A percentile compares a stretch with the other conserved stretches of the same genome.
These are phyloP conservation scores for Eudemis profundana DNA, from an alignment of 2,888 invertebrate genomes.

Conservation along the genomic window DNA sequence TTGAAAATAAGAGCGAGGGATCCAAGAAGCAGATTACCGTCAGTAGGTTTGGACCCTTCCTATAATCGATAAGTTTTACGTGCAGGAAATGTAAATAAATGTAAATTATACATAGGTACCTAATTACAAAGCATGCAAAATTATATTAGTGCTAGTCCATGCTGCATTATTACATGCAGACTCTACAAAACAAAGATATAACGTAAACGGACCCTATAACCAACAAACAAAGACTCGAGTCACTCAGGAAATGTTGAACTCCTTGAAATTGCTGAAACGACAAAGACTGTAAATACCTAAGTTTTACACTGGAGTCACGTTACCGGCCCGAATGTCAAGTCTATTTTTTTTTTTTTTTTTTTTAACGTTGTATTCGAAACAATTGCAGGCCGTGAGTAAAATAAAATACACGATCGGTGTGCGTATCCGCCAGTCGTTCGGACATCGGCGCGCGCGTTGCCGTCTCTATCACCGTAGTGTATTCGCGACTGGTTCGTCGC, in stretches of 20 bases:
- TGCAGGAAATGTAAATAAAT: no score
- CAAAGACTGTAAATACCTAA: constrained; percentile 3
- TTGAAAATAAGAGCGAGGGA: no score
- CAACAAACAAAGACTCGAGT: not conserved
- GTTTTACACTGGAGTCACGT: constrained; percentile 1
- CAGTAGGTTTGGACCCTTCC: no score
- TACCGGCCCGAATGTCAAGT: not conserved
- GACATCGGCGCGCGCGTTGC: constrained; percentile 64
- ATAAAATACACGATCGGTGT: constrained; percentile 26
- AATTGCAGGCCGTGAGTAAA: constrained; percentile 27
- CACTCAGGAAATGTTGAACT: constrained; percentile 8
- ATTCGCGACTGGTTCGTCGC: constrained; percentile 55
- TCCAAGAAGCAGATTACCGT: no score
- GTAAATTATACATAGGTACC: no score
- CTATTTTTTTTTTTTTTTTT: not conserved
- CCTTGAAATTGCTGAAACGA: constrained; percentile 29
- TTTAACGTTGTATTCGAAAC: constrained; percentile 10
- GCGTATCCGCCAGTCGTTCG: constrained; percentile 63
- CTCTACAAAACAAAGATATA: not conserved
- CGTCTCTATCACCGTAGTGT: constrained; percentile 58
- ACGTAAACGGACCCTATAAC: not conserved
- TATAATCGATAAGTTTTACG: no score
- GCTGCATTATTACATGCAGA: not conserved
- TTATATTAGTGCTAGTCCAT: not conserved
- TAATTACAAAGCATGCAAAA: no score